Evolutionary conservation across 2,797 vertebrate genomes (phyloP), one percentile per base, ranked within the genome.

Genomic region (Schizopygopsis pylzovi): DNA sequence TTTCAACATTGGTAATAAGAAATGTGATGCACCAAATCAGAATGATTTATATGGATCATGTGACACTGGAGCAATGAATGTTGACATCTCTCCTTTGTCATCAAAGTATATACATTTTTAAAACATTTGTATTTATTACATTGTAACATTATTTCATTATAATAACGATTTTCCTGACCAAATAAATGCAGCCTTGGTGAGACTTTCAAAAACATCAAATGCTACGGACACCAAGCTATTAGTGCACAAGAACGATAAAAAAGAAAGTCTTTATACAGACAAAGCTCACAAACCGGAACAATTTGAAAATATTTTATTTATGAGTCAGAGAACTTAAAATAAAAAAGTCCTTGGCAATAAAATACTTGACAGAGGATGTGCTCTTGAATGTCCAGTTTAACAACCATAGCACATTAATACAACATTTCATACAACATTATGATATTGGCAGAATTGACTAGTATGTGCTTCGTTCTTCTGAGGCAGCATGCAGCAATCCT

Each of bases 331-430:
- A 16, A 22, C 39, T 70, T 47, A 11, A 22, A 81, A 85, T 73
- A 68, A 82, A 86, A 88, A 87, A 84, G 28, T 61, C 47, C 39
- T 54, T n/a, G 47, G 41, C 47, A 82, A 33, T 25, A 70, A 82
- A 76, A 68, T 13, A 68, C 77, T 65, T 49, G 41, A 43, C 65
- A 70, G 45, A 79, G 16, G 18, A 59, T 67, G 67, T 73, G 49
- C 15, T 88, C 16, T 22, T 79, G 83, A 83, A 87, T 85, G 83
- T 90, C 77, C 71, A 13, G 37, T n/a, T 71, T 68, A 3, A 82
- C 67, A 43, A 76, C 20, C 61, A 68, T 78, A 43, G 22, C 56
- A 68, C 61, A 84, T 54, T 4, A 49, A 49, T 11, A 80, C 11
- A 81, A 65, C 56, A 72, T 20, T 59, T 61, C 49, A 79, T 9